Conservation (phyloP, 2,113 vertebrate species). For the Myotis brandtii region DNA sequence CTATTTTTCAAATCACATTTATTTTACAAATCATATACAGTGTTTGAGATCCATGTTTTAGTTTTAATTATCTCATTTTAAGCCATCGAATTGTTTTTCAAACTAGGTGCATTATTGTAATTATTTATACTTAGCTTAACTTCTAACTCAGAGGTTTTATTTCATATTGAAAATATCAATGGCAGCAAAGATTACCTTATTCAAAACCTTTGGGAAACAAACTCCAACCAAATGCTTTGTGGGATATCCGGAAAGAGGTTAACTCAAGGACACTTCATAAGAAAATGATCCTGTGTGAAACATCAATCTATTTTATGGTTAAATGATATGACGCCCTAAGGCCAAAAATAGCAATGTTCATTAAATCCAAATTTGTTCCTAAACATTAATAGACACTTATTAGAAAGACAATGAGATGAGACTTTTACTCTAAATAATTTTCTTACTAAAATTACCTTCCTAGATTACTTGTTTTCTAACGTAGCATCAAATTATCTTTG, state of each 20-base stretch:
- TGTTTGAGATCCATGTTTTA: not conserved
- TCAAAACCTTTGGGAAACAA: constrained; percentile 80
- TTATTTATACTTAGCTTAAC: constrained; percentile 66
- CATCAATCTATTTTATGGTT: constrained; percentile 83
- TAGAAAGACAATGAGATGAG: constrained; percentile 81
- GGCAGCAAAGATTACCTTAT: constrained; percentile 71
- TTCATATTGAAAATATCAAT: constrained; percentile 73
- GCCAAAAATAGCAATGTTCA: constrained; percentile 83
- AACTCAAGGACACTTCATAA: constrained; percentile 81
- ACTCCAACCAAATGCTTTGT: constrained; percentile 76
- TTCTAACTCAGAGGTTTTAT: constrained; percentile 81
- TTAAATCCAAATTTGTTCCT: constrained; percentile 84
- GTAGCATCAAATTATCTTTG: not conserved
- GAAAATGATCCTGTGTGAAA: constrained; percentile 78
- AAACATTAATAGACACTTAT: constrained; percentile 83
- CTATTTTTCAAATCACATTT: not conserved
- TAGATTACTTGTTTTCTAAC: constrained; percentile 67
- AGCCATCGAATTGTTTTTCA: constrained; percentile 71
- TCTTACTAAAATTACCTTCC: constrained; percentile 61
- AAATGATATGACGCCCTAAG: constrained; percentile 72
- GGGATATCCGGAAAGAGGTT: constrained; percentile 80
- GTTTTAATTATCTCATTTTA: constrained; percentile 68
- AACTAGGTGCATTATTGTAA: constrained; percentile 50
- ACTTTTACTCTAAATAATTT: constrained; percentile 76
- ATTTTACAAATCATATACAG: not conserved